Base-by-base conservation (phyloP, 2,113 vertebrate species). In the Aegotheles bennettii region DNA sequence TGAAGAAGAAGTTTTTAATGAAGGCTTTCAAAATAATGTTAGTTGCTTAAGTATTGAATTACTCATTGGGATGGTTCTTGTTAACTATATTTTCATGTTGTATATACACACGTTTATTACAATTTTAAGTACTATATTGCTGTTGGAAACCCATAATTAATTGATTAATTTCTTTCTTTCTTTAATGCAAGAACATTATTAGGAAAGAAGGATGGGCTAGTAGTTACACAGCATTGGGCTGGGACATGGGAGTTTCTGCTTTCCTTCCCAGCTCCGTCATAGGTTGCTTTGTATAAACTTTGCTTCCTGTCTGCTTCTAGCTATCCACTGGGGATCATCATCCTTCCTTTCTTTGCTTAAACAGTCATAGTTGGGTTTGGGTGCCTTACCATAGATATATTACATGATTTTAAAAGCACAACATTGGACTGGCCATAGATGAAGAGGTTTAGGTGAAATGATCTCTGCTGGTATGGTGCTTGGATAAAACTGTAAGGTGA, bases 41-140 rank as follows among this genome's bases (percentile, higher is more conserved):
- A 89, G 89, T 95, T 96, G 93, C 92, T 88, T 93, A 91, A 96
- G 97, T 8, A 88, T 98, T 92, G 74, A 98, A 29, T 10, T 94
- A 78, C 53, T 92, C 16, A 98, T 83, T 36, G 92, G 96, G 70
- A 97, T 99, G 70, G 95, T 98, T 93, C 98, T 99, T 95, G 97
- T 99, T 93, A 99, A 98, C 94, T 98, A 95, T 57, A 98, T 99
- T 89, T 98, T 97, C 94, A 50, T 78, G 83, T 45, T 91, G 56
- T 82, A 96, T 53, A 70, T 65, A 53, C 89, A 90, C 81, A 96
- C 9, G 90, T 95, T 97, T 97, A 96, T 96, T 96, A 87, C 82
- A 91, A 85, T 80, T 93, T 74, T 77, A 92, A 87, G 56, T 92
- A 87, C 88, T 94, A 42, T 86, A 97, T 84, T 92, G 59, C 93